These are phyloP conservation scores for Corythaeola cristata DNA, from an alignment of 2,113 vertebrate species.

Conservation along the genomic window DNA sequence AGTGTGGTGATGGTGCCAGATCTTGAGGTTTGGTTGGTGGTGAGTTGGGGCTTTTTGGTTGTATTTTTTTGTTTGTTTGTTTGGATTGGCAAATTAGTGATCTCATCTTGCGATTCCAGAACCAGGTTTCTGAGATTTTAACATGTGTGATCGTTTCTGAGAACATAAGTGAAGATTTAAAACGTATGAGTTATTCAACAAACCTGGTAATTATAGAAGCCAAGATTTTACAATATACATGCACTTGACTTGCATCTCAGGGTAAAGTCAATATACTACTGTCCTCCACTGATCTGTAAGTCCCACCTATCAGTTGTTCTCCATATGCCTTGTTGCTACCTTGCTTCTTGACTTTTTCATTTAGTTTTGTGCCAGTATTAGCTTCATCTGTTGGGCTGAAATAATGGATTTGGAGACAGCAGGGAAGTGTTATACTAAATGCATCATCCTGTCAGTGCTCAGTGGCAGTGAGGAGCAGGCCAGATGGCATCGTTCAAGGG, in stretches of 20 bases:
- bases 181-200: background rate
- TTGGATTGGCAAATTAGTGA: background rate
- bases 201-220: background rate
- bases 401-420: background rate
- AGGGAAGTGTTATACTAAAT: background rate
- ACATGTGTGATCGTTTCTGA: background rate
- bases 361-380: background rate
- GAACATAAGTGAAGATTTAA: background rate
- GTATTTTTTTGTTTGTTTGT: background rate
- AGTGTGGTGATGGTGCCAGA: background rate
- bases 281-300: rapidly evolving
- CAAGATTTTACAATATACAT: background rate
- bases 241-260: background rate
- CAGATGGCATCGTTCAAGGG: background rate
- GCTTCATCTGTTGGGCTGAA: background rate
- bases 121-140: background rate
- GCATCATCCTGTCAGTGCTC: rapidly evolving
- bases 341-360: background rate
- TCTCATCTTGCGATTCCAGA: background rate
- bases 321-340: background rate
- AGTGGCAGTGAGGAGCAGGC: rapidly evolving
- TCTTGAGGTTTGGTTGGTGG: background rate
- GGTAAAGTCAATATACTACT: background rate
- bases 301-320: background rate
- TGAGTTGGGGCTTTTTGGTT: background rate